Evolutionary conservation across 2,797 vertebrate species (phyloP).

Genomic region (Molossus alvarezi): DNA sequence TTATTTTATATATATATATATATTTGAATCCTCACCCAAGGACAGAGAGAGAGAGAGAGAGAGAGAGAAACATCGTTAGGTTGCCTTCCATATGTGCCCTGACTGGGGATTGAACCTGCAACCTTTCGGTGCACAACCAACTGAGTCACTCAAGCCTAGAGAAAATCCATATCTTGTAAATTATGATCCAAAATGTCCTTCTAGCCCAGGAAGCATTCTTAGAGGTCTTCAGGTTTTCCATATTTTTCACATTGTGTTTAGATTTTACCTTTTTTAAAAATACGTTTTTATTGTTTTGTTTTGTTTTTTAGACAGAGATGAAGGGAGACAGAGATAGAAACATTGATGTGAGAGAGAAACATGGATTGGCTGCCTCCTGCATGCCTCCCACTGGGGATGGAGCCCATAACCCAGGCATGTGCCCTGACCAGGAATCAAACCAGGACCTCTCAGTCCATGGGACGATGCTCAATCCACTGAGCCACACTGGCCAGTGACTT

Average conservation of each 20-base stretch:
- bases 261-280: background rate
- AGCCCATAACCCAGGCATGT: too few relatives aligned
- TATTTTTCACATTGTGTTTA: slow-evolving; percentile 37
- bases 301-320: too few relatives aligned
- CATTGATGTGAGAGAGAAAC: too few relatives aligned
- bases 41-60: background rate
- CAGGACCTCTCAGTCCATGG: too few relatives aligned
- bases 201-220: background rate
- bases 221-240: background rate
- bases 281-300: too few relatives aligned
- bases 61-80: background rate
- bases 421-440: too few relatives aligned
- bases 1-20: too few relatives aligned
- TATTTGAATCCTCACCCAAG: background rate
- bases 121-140: background rate
- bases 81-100: background rate
- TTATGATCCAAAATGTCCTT: background rate
- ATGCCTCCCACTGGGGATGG: too few relatives aligned
- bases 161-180: slow-evolving; percentile 16
- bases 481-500: background rate
- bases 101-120: background rate
- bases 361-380: too few relatives aligned
- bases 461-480: too few relatives aligned
- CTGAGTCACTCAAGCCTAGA: background rate
- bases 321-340: too few relatives aligned